Conservation (phyloP, 1,140 invertebrate species). For the Calliphora vicina region DNA sequence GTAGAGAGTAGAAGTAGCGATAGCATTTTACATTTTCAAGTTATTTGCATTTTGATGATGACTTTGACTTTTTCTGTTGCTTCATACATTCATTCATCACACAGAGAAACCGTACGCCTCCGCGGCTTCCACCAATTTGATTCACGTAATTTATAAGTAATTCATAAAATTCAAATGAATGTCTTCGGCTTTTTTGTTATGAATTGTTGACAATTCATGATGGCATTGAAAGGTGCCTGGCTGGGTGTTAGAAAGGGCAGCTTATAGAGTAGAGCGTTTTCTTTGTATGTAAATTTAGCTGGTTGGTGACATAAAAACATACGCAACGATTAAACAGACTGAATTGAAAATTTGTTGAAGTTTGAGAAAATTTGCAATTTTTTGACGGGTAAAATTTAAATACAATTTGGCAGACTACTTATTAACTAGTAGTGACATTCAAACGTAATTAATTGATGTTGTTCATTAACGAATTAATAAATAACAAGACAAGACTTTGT, state of each 20-base stretch:
- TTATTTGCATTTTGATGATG: conserved; percentile 34
- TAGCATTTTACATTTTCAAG: neutral
- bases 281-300: neutral
- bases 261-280: neutral
- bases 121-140: neutral
- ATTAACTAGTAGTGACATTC: too few relatives aligned
- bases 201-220: conserved; percentile 30
- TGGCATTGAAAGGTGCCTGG: neutral
- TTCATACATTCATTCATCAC: conserved; percentile 3
- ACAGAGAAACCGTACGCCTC: neutral
- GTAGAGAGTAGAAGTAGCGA: too few relatives aligned
- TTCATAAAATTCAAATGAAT: conserved; percentile 34
- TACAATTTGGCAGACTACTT: too few relatives aligned
- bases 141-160: conserved; percentile 30
- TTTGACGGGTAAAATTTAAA: too few relatives aligned
- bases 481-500: too few relatives aligned
- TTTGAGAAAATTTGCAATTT: too few relatives aligned
- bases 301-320: neutral
- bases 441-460: too few relatives aligned
- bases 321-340: too few relatives aligned
- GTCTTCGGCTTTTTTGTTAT: conserved; percentile 17
- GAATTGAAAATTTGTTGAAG: too few relatives aligned
- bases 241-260: neutral
- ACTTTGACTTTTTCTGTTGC: conserved; percentile 18
- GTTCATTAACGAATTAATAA: too few relatives aligned